Percentiles rank a stretch among this genome's conserved stretches.
phyloP scores from a whole-genome alignment of 2,113 vertebrate genomes.

The Hoplias malabaricus region DNA sequence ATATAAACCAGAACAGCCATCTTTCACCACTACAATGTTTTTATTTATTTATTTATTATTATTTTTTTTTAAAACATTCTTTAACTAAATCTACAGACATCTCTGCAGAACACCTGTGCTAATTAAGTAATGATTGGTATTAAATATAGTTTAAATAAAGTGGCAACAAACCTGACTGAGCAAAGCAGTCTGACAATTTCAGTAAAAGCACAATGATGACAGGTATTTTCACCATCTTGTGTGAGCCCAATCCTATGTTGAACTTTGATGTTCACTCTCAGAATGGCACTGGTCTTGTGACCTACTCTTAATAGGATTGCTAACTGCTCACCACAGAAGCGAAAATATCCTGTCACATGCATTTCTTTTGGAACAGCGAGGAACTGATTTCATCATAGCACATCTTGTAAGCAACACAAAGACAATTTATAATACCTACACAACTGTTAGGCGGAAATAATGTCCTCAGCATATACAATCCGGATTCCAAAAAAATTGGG shows the following conservation, averaged over 20 bases:
- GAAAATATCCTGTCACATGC: slow-evolving; percentile 30
- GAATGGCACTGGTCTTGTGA: not conserved
- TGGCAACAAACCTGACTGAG: slow-evolving; percentile 51
- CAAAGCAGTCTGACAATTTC: slow-evolving; percentile 37
- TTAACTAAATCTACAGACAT: too few relatives aligned
- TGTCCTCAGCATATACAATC: too few relatives aligned
- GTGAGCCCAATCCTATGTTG: not conserved
- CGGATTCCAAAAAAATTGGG: too few relatives aligned
- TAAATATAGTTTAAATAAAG: not conserved
- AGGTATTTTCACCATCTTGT: slow-evolving; percentile 51
- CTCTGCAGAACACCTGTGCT: not conserved
- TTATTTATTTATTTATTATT: too few relatives aligned
- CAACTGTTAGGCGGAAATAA: not conserved
- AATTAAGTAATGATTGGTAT: not conserved
- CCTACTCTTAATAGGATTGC: slow-evolving; percentile 1
- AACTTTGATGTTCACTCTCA: slow-evolving; percentile 38
- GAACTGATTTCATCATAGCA: not conserved
- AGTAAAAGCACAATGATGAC: slow-evolving; percentile 56
- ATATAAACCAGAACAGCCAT: too few relatives aligned
- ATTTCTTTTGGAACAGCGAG: not conserved
- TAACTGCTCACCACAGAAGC: not conserved
- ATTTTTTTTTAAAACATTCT: too few relatives aligned
- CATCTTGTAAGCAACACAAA: not conserved
- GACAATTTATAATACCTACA: too few relatives aligned
- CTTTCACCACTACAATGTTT: too few relatives aligned